A percentile compares a stretch with the other conserved stretches of the same genome.
These are phyloP conservation scores for Percina caprodes DNA, from an alignment of 2,113 vertebrate genomes.

Conservation along the genomic window DNA sequence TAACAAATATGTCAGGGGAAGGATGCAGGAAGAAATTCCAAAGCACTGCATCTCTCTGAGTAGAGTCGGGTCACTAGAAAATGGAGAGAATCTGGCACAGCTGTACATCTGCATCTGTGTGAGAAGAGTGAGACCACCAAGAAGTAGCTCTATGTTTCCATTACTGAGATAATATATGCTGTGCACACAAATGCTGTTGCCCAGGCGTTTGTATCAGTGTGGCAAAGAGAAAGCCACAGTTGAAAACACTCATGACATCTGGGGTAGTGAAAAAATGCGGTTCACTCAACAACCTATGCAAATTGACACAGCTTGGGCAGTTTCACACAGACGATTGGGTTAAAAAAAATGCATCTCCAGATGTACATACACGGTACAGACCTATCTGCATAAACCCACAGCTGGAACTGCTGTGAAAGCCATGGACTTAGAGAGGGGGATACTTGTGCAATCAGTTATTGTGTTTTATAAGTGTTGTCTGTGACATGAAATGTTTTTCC, in stretches of 20 bases:
- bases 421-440: background rate
- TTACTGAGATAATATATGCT: background rate
- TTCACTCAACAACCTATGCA: background rate
- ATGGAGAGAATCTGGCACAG: background rate
- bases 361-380: background rate
- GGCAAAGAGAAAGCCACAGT: background rate
- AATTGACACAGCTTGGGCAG: background rate
- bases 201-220: background rate
- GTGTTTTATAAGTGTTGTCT: background rate
- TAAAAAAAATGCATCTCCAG: background rate
- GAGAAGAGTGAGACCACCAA: background rate
- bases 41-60: background rate
- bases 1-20: background rate
- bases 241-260: slow-evolving; percentile 5
- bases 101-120: background rate
- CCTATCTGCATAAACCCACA: background rate
- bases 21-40: background rate
- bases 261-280: background rate
- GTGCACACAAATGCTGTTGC: background rate
- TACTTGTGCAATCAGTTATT: background rate
- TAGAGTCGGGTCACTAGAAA: background rate
- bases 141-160: background rate
- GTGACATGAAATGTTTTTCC: background rate
- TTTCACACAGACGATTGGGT: background rate
- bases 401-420: background rate